A percentile compares a stretch with the other conserved stretches of the same genome.
Conservation (phyloP, 2,113 vertebrate species). For the Albula goreensis region DNA sequence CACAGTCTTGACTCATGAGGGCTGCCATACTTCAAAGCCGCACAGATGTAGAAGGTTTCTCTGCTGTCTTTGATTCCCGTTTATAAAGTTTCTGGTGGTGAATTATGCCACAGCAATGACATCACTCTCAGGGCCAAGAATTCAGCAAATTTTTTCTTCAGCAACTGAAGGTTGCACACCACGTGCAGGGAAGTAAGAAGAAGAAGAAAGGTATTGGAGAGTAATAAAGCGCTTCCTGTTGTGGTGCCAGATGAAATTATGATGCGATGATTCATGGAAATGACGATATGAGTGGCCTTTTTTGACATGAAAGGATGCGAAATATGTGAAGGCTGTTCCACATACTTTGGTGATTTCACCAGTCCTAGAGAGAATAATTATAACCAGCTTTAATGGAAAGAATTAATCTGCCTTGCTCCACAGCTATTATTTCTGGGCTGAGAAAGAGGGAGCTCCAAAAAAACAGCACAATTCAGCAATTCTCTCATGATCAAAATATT, state of each 20-base stretch:
- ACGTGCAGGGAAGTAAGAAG: slow-evolving; percentile 39
- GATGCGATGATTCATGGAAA: slow-evolving; percentile 53
- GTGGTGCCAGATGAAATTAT: slow-evolving; percentile 50
- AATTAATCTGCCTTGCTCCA: slow-evolving; percentile 44
- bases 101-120: slow-evolving; percentile 21
- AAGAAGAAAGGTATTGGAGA: slow-evolving; percentile 45
- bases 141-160: slow-evolving; percentile 43
- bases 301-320: slow-evolving; percentile 48
- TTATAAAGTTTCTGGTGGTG: slow-evolving; percentile 29
- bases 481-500: not conserved
- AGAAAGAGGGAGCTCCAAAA: slow-evolving; percentile 36
- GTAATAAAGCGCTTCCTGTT: slow-evolving; percentile 46
- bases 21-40: not conserved
- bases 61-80: slow-evolving; percentile 12
- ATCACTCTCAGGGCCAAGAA: slow-evolving; percentile 47
- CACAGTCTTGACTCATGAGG: not conserved
- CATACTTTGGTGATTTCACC: slow-evolving; percentile 37
- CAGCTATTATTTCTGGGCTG: slow-evolving; percentile 31
- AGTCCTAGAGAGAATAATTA: slow-evolving; percentile 48
- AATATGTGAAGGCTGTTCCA: slow-evolving; percentile 49
- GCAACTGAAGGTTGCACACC: not conserved
- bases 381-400: slow-evolving; percentile 63
- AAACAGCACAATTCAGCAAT: slow-evolving; percentile 36
- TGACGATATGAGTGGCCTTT: slow-evolving; percentile 33
- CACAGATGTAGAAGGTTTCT: not conserved